Evolutionary conservation across 2,113 vertebrate genomes (phyloP), one percentile per base, ranked within the genome.

Genomic region (Ochotona princeps): DNA sequence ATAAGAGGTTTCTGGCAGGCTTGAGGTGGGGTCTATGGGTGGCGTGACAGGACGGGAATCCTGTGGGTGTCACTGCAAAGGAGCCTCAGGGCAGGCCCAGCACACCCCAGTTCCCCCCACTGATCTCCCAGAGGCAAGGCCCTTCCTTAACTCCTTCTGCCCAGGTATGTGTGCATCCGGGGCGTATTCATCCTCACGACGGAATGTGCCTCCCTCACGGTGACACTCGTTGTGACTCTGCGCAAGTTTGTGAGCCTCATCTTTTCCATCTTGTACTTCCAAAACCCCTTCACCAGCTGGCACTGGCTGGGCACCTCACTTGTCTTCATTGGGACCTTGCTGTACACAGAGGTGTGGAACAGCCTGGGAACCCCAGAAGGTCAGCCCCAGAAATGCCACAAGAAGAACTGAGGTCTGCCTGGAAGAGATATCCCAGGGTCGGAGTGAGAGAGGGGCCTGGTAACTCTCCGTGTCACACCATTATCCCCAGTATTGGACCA

Each of bases 161-260:
- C 60, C 97, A 99, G 99, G 96, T 99, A 99, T 0, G 98, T 99
- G 69, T 99, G 99, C 96, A 99, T 99, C 95, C 98, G 99, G 0
- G 99, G 99, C 0, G 99, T 99, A 12, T 99, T 99, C 97, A 98
- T 98, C 91, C 98, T 99, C 87, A 99, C 99, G 51, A 99, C 99
- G 0, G 99, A 99, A 95, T 99, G 99, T 67, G 93, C 99, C 7
- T 99, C 99, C 5, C 98, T 99, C 57, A 99, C 99, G 0, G 99
- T 99, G 95, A 99, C 99, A 0, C 98, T 99, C 73, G 99, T 99
- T 44, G 99, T 99, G 96, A 99, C 99, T 0, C 98, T 99, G 0
- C 98, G 99, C 60, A 99, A 99, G 96, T 99, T 99, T 11, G 95
- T 99, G 97, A 99, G 99, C 97, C 99, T 99, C 98, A 99, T 99